These are phyloP conservation scores for Lydus trimaculatus DNA, from an alignment of 2,888 invertebrate genomes.

Conservation along the genomic window DNA sequence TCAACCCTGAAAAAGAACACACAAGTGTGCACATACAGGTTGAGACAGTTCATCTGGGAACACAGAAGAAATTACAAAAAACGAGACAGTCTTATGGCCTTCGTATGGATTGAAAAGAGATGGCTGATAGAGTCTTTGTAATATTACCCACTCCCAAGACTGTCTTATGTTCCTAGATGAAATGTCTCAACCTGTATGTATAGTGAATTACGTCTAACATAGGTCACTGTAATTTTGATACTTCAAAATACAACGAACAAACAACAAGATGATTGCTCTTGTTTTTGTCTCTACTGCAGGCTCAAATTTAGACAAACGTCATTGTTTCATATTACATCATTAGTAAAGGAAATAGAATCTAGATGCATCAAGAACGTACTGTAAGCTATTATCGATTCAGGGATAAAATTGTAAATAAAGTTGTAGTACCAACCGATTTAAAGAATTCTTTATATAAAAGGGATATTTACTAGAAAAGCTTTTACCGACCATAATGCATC, in stretches of 20 bases:
- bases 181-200: too few species aligned
- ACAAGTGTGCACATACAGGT: too few species aligned
- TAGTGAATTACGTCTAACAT: neutral
- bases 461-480: constrained; percentile 1
- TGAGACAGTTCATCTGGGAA: too few species aligned
- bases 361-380: constrained; percentile 4
- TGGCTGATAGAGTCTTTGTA: too few species aligned
- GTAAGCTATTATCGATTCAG: constrained; percentile 20
- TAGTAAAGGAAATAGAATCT: neutral
- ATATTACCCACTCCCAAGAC: too few species aligned
- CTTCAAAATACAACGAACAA: neutral
- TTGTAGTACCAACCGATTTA: constrained; percentile 2
- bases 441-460: constrained; percentile 13
- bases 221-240: neutral
- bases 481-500: constrained; percentile 2
- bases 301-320: neutral
- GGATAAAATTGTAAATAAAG: constrained; percentile 8
- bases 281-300: too few species aligned
- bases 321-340: neutral
- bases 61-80: too few species aligned
- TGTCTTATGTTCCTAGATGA: too few species aligned
- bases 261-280: neutral
- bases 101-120: too few species aligned
- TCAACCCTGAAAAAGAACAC: neutral
- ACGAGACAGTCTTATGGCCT: too few species aligned